Evolutionary conservation across 2,797 vertebrate genomes (phyloP), one percentile per base, ranked within the genome.

Genomic region (Macropodus opercularis): DNA sequence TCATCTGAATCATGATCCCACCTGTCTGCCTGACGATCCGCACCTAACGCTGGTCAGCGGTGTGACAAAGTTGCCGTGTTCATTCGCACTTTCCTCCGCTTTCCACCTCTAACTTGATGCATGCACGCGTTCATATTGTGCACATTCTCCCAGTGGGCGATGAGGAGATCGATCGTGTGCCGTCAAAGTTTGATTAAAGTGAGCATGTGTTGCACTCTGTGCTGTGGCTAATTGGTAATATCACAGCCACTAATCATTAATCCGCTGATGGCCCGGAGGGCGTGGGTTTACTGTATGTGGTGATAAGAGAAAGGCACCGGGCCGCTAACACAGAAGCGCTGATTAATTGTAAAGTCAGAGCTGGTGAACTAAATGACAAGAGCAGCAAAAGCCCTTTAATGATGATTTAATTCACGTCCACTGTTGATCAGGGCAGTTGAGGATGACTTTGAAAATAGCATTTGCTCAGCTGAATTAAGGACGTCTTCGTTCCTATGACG

Each of bases 21-120:
- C 86, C 85, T 87, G 85, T 84, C 84, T 72, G 86, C 81, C 86
- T 73, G 72, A 85, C 86, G 73, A 79, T 84, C 68, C 54, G 77
- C 77, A 8, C 58, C 40, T 17, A 54, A 23, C 63, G n/a, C 61
- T 17, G 81, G 48, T 52, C 67, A 65, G 29, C 48, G 76, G 53
- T 41, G 74, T 69, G 59, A 73, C 72, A 80, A 88, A 85, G 79
- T 83, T 85, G 53, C 64, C 32, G 15, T 17, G 35, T 62, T 69
- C 8, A 60, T 70, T 68, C 77, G 66, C 69, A 57, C 79, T 58
- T 52, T 21, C 47, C 13, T 24, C 27, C 2, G 15, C 63, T 44
- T 29, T 54, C 36, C 78, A 29, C 56, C 36, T 55, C 31, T 36
- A 75, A 73, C 49, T 67, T 69, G 44, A 72, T 31, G 61, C 79